These are phyloP conservation scores for Zaprionus taronus DNA, from an alignment of 1,140 invertebrate species.

Conservation along the genomic window DNA sequence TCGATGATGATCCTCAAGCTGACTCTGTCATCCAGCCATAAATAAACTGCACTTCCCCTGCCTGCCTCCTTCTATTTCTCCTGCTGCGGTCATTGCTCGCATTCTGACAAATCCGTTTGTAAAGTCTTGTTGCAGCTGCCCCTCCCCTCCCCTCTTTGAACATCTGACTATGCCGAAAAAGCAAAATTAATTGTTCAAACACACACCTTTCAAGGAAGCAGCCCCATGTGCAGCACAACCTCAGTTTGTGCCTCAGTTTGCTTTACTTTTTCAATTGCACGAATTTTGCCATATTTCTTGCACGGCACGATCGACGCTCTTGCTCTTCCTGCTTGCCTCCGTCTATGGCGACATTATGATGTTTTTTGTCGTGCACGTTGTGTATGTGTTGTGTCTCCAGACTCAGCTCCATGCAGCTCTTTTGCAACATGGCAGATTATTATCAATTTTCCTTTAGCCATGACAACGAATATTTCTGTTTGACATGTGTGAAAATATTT, in stretches of 20 bases:
- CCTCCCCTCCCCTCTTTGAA: background rate
- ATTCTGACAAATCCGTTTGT: conserved; percentile 63
- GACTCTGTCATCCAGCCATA: conserved; percentile 56
- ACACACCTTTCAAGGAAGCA: conserved; percentile 71
- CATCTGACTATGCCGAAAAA: conserved; percentile 57
- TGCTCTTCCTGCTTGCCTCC: conserved; percentile 5
- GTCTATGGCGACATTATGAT: conserved; percentile 52
- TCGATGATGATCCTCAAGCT: conserved; percentile 19
- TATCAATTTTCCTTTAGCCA: conserved; percentile 69
- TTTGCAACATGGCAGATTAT: conserved; percentile 42
- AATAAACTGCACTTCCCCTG: conserved; percentile 55
- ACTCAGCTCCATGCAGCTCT: background rate
- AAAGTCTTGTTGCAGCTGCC: background rate
- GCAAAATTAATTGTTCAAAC: conserved; percentile 81
- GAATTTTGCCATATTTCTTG: conserved; percentile 56
- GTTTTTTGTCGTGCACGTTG: conserved; percentile 41
- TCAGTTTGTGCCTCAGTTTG: conserved; percentile 12
- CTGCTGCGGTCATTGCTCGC: conserved; percentile 61
- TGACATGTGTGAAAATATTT: conserved; percentile 73
- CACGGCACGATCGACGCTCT: conserved; percentile 38
- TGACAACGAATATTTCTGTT: conserved; percentile 72
- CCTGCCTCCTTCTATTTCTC: background rate
- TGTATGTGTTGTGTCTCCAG: conserved; percentile 5
- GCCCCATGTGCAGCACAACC: conserved; percentile 4
- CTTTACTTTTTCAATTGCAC: conserved; percentile 54